Percentiles rank a stretch among this genome's conserved stretches.
Conservation (phyloP, 2,888 invertebrate species). For the Caenorhabditis angaria region DNA sequence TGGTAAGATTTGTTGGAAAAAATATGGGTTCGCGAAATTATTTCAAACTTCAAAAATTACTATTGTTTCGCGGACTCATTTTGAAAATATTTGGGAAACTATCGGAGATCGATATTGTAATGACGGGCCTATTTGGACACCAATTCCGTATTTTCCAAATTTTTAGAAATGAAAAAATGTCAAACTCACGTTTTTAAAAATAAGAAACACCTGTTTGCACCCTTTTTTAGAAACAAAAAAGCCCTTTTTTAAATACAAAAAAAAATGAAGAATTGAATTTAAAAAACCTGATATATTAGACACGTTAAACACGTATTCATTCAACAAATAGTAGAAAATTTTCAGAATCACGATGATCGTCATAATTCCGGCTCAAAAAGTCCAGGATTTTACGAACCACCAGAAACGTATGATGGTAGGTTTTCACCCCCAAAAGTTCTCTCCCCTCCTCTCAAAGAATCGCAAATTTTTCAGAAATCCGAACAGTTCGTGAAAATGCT, state of each 20-base stretch:
- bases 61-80: too few relatives aligned
- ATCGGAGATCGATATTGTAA: too few relatives aligned
- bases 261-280: too few relatives aligned
- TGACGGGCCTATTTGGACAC: too few relatives aligned
- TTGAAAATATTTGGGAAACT: too few relatives aligned
- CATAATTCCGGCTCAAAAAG: not conserved
- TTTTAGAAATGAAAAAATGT: too few relatives aligned
- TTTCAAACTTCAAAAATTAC: not conserved
- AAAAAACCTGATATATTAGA: not conserved
- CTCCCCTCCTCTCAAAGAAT: too few relatives aligned
- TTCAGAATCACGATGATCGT: not conserved
- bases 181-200: too few relatives aligned
- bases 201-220: not conserved
- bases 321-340: not conserved
- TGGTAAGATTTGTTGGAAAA: not conserved
- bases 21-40: too few relatives aligned
- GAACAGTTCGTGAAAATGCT: not conserved
- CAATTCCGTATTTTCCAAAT: too few relatives aligned
- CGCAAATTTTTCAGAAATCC: constrained; percentile 2
- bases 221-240: not conserved
- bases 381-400: not conserved
- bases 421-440: too few relatives aligned
- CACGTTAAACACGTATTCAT: not conserved
- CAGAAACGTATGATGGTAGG: not conserved
- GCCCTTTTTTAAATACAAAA: too few relatives aligned